Evolutionary conservation across 2,113 vertebrate genomes (phyloP).

Genomic region (mouse (Mus musculus)): DNA sequence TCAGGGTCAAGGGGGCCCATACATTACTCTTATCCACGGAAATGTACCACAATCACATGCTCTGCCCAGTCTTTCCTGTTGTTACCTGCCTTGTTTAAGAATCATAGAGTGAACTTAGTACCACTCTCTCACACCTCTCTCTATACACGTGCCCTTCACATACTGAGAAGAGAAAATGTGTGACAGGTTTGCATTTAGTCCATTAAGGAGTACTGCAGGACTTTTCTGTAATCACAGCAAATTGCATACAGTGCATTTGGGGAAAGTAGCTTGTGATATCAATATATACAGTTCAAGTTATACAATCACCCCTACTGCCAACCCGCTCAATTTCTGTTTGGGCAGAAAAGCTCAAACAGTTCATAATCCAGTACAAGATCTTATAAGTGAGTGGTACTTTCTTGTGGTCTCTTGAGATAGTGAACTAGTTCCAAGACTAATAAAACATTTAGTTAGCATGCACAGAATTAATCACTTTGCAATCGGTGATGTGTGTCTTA

Average conservation of each 20-base stretch:
- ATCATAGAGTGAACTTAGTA: not conserved
- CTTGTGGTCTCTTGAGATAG: not conserved
- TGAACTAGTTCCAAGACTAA: not conserved
- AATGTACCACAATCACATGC: not conserved
- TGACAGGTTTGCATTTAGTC: conserved; percentile 76
- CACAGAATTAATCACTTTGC: conserved; percentile 51
- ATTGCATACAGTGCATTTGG: conserved; percentile 72
- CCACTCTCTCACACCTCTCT: conserved; percentile 69
- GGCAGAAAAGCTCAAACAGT: not conserved
- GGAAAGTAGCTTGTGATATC: conserved; percentile 70
- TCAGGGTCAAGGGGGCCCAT: not conserved
- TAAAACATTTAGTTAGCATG: conserved; percentile 56
- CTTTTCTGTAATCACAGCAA: conserved; percentile 76
- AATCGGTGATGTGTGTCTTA: conserved; percentile 39
- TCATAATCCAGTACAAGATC: conserved; percentile 34
- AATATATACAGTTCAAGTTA: conserved; percentile 74
- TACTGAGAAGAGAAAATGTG: conserved; percentile 72
- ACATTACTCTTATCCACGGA: not conserved
- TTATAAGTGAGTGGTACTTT: not conserved
- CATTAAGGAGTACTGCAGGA: conserved; percentile 69
- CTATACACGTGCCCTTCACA: conserved; percentile 52
- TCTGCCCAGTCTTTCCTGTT: not conserved
- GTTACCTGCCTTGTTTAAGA: conserved; percentile 1
- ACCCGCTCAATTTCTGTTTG: conserved; percentile 60
- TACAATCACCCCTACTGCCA: conserved; percentile 54